Conservation (phyloP, 2,888 invertebrate genomes). For the Galerucella calmariensis region DNA sequence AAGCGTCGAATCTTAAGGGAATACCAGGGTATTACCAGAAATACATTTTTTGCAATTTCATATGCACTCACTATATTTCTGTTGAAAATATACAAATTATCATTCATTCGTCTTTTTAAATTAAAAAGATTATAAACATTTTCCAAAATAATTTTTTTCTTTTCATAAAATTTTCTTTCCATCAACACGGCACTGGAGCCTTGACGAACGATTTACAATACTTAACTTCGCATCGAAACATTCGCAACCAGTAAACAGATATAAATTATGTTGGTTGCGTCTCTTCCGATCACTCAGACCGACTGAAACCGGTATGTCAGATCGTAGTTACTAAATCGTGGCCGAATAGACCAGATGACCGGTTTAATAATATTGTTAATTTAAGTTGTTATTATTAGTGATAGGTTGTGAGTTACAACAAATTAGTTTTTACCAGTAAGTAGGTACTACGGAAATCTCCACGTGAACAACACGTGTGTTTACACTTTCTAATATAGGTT, state of each 20-base stretch:
- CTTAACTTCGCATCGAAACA: not conserved
- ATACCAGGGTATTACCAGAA: no score
- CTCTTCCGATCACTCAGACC: not conserved
- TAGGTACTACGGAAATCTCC: not conserved
- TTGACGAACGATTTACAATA: not conserved
- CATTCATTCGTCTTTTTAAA: no score
- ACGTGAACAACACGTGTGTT: not conserved
- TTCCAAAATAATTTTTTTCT: not conserved
- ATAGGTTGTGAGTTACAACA: not conserved
- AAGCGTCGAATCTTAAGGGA: no score
- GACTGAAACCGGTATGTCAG: not conserved
- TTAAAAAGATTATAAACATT: no score
- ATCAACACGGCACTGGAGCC: not conserved
- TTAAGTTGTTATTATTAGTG: not conserved
- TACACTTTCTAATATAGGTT: not conserved
- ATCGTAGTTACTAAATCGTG: not conserved
- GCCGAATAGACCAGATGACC: not conserved
- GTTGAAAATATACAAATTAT: no score
- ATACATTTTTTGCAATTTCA: no score
- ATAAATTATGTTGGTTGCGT: constrained; percentile 2
- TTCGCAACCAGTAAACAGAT: not conserved
- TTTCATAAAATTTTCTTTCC: not conserved
- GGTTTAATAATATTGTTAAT: not conserved
- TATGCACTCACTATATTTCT: no score
- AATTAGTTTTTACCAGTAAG: not conserved